Percentiles rank a stretch among this genome's conserved stretches.
These are phyloP conservation scores for Mus minutoides DNA, from an alignment of 2,797 vertebrate species.

Conservation along the genomic window DNA sequence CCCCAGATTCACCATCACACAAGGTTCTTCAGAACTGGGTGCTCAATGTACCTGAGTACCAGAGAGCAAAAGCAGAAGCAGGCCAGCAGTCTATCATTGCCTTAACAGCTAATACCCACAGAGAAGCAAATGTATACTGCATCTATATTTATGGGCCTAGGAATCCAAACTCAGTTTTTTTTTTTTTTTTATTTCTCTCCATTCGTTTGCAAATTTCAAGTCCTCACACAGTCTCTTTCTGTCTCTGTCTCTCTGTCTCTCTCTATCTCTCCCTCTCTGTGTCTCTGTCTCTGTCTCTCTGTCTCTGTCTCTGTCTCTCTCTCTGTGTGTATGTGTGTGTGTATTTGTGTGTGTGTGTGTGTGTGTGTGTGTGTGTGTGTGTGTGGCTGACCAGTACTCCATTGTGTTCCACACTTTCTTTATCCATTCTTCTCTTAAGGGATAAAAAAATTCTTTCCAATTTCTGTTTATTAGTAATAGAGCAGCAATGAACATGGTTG, in stretches of 20 bases:
- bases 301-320: background rate
- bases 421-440: background rate
- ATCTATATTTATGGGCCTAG: background rate
- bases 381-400: background rate
- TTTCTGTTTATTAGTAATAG: background rate
- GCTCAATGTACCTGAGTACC: too few relatives aligned
- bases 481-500: too few relatives aligned
- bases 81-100: too few relatives aligned
- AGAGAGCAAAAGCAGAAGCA: too few relatives aligned
- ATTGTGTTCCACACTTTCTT: background rate
- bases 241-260: background rate
- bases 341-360: too few relatives aligned
- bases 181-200: background rate
- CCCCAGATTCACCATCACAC: too few relatives aligned
- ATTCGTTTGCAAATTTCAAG: too few relatives aligned
- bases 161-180: rapidly evolving
- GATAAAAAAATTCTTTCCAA: too few relatives aligned
- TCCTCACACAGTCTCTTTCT: background rate
- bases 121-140: background rate
- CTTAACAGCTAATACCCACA: background rate
- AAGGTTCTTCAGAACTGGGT: too few relatives aligned
- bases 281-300: too few relatives aligned
- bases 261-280: background rate
- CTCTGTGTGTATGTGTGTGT: too few relatives aligned
- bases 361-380: too few relatives aligned